A percentile compares a stretch with the other conserved stretches of the same genome.
Conservation (phyloP, 1,140 invertebrate genomes). For the Agrilus planipennis region DNA sequence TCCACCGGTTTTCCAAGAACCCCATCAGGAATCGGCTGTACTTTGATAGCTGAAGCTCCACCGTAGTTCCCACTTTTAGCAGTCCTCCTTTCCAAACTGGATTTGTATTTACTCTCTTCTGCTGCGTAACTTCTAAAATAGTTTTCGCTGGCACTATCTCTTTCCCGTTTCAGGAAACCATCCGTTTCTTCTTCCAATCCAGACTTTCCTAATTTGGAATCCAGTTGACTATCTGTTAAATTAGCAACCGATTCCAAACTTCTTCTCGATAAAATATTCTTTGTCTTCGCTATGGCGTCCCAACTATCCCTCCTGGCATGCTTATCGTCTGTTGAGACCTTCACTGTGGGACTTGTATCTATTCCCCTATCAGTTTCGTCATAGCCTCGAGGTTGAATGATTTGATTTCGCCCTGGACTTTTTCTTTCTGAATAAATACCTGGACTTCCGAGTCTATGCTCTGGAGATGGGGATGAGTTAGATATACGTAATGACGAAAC, state of each 20-base stretch:
- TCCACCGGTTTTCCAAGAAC: conserved; percentile 79
- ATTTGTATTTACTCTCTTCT: conserved; percentile 15
- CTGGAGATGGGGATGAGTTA: no score
- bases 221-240: conserved; percentile 43
- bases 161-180: conserved; percentile 9
- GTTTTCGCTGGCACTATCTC: conserved; percentile 23
- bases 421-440: no score
- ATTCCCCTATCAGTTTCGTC: conserved; percentile 35
- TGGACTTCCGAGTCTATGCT: no score
- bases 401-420: no score
- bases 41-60: conserved; percentile 67
- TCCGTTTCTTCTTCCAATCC: conserved; percentile 21
- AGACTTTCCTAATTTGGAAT: conserved; percentile 32
- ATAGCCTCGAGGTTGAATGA: no score
- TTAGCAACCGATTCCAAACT: conserved; percentile 55
- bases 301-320: conserved; percentile 58
- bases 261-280: conserved; percentile 54
- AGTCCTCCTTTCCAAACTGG: conserved; percentile 19
- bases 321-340: conserved; percentile 48
- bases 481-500: conserved; percentile 23
- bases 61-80: conserved; percentile 16
- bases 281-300: conserved; percentile 70
- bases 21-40: conserved; percentile 75
- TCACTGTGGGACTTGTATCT: conserved; percentile 56
- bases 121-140: conserved; percentile 25